These are phyloP conservation scores for Platysternon megacephalum DNA, from an alignment of 2,113 vertebrate species.

Conservation along the genomic window DNA sequence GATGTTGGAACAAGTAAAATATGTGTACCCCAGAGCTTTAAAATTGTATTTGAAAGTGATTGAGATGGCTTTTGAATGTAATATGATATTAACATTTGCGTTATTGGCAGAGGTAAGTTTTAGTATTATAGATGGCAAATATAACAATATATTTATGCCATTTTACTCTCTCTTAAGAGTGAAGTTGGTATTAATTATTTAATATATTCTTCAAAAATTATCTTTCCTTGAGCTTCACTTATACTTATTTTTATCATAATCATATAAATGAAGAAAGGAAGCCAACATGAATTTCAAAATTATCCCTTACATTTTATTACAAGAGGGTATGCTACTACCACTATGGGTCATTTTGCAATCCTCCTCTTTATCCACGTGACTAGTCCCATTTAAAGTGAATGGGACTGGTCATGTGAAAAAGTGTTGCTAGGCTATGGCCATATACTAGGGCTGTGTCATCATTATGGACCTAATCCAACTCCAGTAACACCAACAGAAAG, in stretches of 20 bases:
- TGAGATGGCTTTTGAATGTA: not conserved
- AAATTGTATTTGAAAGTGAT: not conserved
- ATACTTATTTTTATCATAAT: not conserved
- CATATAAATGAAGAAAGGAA: constrained; percentile 18
- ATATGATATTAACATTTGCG: not conserved
- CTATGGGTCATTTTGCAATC: not conserved
- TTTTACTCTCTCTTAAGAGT: not conserved
- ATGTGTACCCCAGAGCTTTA: not conserved
- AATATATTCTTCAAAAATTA: constrained; percentile 1
- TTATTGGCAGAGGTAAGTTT: not conserved
- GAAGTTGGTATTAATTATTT: not conserved
- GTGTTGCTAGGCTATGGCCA: not conserved
- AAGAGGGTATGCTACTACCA: constrained; percentile 19
- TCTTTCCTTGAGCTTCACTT: not conserved
- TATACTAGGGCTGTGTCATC: fast-evolving
- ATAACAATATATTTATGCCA: not conserved
- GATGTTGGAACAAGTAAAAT: not conserved
- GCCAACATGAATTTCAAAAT: not conserved
- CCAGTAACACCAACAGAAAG: not conserved
- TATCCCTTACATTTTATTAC: constrained; percentile 17
- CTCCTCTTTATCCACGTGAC: not conserved
- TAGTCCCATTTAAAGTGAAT: not conserved
- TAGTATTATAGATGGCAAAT: not conserved
- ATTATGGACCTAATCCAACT: not conserved
- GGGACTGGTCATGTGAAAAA: not conserved